phyloP scores from a whole-genome alignment of 2,888 invertebrate species.

The Latheticus oryzae region DNA sequence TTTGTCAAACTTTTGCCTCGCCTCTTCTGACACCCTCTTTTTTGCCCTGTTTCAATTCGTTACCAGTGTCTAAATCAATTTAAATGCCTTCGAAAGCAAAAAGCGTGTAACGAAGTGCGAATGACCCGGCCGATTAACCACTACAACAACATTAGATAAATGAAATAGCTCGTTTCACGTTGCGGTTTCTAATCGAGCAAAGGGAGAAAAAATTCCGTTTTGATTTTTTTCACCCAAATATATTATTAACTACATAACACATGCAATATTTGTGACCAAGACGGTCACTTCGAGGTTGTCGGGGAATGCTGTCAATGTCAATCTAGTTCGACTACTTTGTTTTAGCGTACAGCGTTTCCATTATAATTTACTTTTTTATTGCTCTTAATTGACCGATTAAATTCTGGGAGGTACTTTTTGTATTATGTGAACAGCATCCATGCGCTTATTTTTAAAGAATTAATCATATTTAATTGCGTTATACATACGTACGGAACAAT shows the following conservation, averaged over 20 bases:
- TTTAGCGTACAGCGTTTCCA: constrained; percentile 51
- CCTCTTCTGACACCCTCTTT: constrained; percentile 39
- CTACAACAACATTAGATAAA: constrained; percentile 29
- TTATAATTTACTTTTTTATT: constrained; percentile 53
- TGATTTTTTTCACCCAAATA: constrained; percentile 24
- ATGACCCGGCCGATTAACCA: constrained; percentile 32
- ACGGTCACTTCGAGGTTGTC: constrained; percentile 42
- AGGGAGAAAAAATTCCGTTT: constrained; percentile 16
- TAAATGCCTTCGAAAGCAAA: constrained; percentile 39
- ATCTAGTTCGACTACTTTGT: constrained; percentile 51
- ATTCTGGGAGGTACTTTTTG: constrained; percentile 58
- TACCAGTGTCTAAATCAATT: constrained; percentile 42
- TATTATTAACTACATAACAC: constrained; percentile 30
- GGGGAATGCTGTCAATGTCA: constrained; percentile 50
- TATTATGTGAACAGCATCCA: constrained; percentile 42
- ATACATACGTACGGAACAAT: constrained; percentile 41
- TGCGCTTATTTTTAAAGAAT: constrained; percentile 46
- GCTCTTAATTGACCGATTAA: constrained; percentile 56
- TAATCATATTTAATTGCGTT: constrained; percentile 53
- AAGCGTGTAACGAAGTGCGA: constrained; percentile 39
- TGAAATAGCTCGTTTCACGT: constrained; percentile 25
- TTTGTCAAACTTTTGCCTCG: constrained; percentile 41
- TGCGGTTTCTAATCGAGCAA: constrained; percentile 28
- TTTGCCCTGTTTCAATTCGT: constrained; percentile 37
- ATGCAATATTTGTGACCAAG: constrained; percentile 35